Percentiles rank a stretch among this genome's conserved stretches.
Evolutionary conservation across 64 coral and sea anemone genomes (phyloP).

Genomic region (Hydrozoanthus tunicans): DNA sequence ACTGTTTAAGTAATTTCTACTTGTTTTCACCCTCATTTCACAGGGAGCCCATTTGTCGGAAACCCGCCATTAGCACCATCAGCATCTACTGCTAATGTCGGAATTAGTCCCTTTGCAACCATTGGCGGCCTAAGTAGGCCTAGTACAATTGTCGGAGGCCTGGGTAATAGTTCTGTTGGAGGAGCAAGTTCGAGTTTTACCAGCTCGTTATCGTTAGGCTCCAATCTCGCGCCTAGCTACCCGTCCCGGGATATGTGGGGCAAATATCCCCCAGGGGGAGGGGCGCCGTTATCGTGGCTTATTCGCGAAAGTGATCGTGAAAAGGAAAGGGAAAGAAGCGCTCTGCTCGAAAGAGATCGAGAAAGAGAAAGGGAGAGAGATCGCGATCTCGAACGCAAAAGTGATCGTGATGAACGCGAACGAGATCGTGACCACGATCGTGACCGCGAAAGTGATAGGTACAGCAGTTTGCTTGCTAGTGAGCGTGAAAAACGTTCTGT

Average conservation of each 20-base stretch:
- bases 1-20: too few species aligned
- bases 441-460: conserved; percentile 73
- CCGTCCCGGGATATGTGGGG: conserved; percentile 64
- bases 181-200: conserved; percentile 77
- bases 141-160: conserved; percentile 57
- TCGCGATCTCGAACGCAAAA: conserved; percentile 58
- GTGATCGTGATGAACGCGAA: conserved; percentile 43
- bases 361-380: conserved; percentile 69
- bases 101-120: conserved; percentile 52
- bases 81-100: conserved; percentile 48
- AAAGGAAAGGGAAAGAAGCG: conserved; percentile 70
- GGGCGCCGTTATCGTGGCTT: conserved; percentile 66
- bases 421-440: conserved; percentile 68
- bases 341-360: conserved; percentile 54
- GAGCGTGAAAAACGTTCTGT: conserved; percentile 66
- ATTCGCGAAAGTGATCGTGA: conserved; percentile 71
- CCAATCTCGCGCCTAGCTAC: conserved; percentile 42
- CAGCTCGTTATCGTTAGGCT: conserved; percentile 60
- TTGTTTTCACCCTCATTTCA: too few species aligned
- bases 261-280: conserved; percentile 27
- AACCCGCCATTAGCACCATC: conserved; percentile 34
- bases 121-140: conserved; percentile 44
- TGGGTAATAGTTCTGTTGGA: conserved; percentile 56
- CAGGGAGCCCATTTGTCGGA: conserved; percentile 53
- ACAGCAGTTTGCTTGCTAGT: conserved; percentile 56